Evolutionary conservation across 2,797 vertebrate genomes (phyloP).

Genomic region (Acipenser oxyrinchus): DNA sequence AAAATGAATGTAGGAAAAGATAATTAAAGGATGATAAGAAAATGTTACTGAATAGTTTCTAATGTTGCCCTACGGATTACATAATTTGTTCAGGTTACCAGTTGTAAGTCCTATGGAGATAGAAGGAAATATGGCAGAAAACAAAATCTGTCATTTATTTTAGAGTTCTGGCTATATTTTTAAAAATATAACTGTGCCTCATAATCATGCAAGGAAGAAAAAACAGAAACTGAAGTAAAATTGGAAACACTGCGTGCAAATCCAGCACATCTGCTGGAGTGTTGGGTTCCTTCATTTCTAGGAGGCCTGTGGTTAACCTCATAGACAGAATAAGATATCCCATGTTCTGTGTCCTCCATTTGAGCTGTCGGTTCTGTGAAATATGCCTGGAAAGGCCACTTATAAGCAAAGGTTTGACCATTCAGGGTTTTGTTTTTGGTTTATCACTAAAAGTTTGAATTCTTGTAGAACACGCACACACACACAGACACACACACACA

Average conservation of each 20-base stretch:
- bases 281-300: constrained; percentile 49
- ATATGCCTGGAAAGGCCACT: constrained; percentile 33
- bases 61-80: background rate
- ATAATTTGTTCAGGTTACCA: background rate
- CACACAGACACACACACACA: no score
- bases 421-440: constrained; percentile 1
- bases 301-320: constrained; percentile 58
- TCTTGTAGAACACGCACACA: background rate
- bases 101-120: constrained; percentile 38
- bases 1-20: no score
- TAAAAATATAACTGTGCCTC: constrained; percentile 29
- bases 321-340: constrained; percentile 40
- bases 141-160: constrained; percentile 38
- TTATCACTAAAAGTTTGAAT: background rate
- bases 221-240: constrained; percentile 41
- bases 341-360: constrained; percentile 42
- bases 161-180: constrained; percentile 30
- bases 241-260: constrained; percentile 50
- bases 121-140: constrained; percentile 6
- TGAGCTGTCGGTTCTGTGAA: constrained; percentile 46
- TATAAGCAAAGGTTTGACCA: constrained; percentile 18
- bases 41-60: no score
- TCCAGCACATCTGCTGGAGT: constrained; percentile 66
- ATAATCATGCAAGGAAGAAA: constrained; percentile 31
- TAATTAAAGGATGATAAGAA: no score